Conservation (phyloP, 1,140 invertebrate genomes). For the Pseudomyrmex gracilis region DNA sequence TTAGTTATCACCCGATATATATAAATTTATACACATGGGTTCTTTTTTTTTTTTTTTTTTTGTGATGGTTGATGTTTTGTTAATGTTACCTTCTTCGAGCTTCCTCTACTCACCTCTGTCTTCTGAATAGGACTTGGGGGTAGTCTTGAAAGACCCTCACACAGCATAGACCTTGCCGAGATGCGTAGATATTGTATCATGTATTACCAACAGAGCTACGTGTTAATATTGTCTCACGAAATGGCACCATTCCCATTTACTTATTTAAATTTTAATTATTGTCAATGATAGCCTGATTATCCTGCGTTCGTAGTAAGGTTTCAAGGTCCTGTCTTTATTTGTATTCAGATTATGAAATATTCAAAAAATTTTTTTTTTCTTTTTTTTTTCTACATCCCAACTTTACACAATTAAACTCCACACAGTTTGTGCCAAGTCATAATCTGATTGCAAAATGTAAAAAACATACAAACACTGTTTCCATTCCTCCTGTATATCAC, state of each 20-base stretch:
- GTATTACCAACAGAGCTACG: constrained; percentile 86
- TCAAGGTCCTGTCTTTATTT: constrained; percentile 66
- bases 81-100: constrained; percentile 84
- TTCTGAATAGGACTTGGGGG: constrained; percentile 85
- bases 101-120: constrained; percentile 85
- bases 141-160: constrained; percentile 86
- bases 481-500: neutral
- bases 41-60: constrained; percentile 55
- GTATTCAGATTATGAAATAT: neutral
- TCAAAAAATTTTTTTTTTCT: too few relatives aligned
- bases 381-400: too few relatives aligned
- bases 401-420: neutral
- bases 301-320: constrained; percentile 43
- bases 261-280: constrained; percentile 82
- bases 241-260: constrained; percentile 85
- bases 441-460: neutral
- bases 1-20: constrained; percentile 73
- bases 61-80: constrained; percentile 77
- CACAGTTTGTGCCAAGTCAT: constrained; percentile 1
- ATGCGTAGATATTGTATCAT: constrained; percentile 86
- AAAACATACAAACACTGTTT: neutral
- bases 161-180: constrained; percentile 86
- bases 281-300: constrained; percentile 71
- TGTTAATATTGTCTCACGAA: constrained; percentile 86
- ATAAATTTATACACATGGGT: constrained; percentile 68